Conservation (phyloP, 2,888 invertebrate species). For the Nesidiocoris tenuis region DNA sequence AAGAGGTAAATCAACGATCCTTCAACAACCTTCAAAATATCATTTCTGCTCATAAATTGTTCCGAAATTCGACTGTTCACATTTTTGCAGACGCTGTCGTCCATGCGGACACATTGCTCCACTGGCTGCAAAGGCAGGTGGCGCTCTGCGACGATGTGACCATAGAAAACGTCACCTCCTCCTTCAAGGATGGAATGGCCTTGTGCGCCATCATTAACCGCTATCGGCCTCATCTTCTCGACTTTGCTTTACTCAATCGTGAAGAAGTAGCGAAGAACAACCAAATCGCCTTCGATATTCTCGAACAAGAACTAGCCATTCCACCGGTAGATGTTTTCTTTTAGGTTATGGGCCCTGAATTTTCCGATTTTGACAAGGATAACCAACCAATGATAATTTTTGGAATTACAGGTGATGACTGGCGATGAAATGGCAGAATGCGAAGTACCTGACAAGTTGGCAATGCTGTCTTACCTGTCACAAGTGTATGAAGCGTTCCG, state of each 20-base stretch:
- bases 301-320: conserved; percentile 80
- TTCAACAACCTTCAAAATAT: too few relatives aligned
- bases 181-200: conserved; percentile 68
- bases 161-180: conserved; percentile 67
- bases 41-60: too few relatives aligned
- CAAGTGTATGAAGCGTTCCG: conserved; percentile 88
- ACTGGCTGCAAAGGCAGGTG: conserved; percentile 75
- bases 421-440: conserved; percentile 73
- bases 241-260: conserved; percentile 66
- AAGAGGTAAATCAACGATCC: conserved; percentile 58
- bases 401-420: conserved; percentile 66
- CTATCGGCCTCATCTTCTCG: conserved; percentile 87
- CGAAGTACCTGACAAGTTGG: conserved; percentile 69
- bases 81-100: conserved; percentile 30
- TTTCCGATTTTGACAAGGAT: too few relatives aligned
- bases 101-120: conserved; percentile 71
- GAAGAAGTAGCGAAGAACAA: conserved; percentile 69
- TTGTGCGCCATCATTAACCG: conserved; percentile 73
- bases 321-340: conserved; percentile 56
- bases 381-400: too few relatives aligned
- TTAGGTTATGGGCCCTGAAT: neutral
- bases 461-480: conserved; percentile 79
- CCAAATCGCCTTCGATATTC: conserved; percentile 79
- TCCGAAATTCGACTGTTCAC: too few relatives aligned
- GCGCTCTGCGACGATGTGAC: conserved; percentile 62